These are phyloP conservation scores for Aulostomus chinensis DNA, from an alignment of 2,797 vertebrate genomes.

Conservation along the genomic window DNA sequence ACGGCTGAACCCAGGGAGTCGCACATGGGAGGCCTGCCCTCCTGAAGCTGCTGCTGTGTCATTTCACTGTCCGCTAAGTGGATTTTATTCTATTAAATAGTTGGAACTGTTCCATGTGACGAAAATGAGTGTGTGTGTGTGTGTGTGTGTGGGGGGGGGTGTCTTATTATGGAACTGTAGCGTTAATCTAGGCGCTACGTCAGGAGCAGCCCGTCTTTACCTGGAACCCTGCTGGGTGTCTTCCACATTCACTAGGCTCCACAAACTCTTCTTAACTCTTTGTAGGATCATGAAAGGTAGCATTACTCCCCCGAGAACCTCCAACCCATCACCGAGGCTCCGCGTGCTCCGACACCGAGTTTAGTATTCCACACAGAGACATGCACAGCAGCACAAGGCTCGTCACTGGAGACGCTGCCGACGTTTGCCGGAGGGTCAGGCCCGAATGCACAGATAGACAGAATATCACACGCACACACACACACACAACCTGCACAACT, in stretches of 20 bases:
- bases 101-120: not conserved
- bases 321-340: slow-evolving; percentile 29
- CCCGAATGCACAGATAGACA: too few species aligned
- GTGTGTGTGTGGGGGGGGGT: too few species aligned
- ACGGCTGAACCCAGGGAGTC: slow-evolving; percentile 30
- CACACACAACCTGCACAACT: too few species aligned
- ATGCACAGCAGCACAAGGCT: slow-evolving; percentile 25
- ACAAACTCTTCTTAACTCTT: slow-evolving; percentile 10
- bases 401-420: slow-evolving; percentile 24
- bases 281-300: slow-evolving; percentile 5
- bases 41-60: slow-evolving; percentile 14
- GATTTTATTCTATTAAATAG: slow-evolving; percentile 14
- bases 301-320: slow-evolving; percentile 12
- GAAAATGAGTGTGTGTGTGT: too few species aligned
- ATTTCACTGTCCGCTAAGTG: not conserved
- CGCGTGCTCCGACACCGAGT: slow-evolving; percentile 24
- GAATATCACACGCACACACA: too few species aligned
- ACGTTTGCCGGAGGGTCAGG: slow-evolving; percentile 44
- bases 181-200: too few species aligned
- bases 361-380: slow-evolving; percentile 48
- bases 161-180: too few species aligned
- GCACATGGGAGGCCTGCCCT: slow-evolving; percentile 25
- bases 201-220: too few species aligned
- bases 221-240: not conserved
- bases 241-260: not conserved